These are phyloP conservation scores for Poecilia picta DNA, from an alignment of 2,797 vertebrate genomes.

Conservation along the genomic window DNA sequence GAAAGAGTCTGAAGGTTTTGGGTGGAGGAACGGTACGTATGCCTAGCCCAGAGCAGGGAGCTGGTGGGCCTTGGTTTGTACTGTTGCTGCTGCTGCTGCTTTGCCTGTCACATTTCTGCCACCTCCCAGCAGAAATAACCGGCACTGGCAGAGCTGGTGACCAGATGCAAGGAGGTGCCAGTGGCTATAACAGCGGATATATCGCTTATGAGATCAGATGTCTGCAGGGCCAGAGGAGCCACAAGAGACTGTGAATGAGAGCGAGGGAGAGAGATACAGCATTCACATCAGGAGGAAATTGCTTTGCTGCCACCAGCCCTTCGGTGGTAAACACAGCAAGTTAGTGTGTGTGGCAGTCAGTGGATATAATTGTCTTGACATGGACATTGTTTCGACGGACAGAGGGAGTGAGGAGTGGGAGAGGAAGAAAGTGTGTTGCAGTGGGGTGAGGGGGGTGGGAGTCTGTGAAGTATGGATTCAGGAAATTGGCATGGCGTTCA, in stretches of 20 bases:
- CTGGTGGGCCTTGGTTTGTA: slow-evolving; percentile 48
- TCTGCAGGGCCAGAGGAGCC: slow-evolving; percentile 73
- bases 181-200: slow-evolving; percentile 81
- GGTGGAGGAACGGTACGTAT: slow-evolving; percentile 56
- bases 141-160: slow-evolving; percentile 77
- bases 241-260: slow-evolving; percentile 70
- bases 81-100: slow-evolving; percentile 49
- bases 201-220: slow-evolving; percentile 84
- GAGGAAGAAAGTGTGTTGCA: slow-evolving; percentile 51
- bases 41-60: slow-evolving; percentile 44
- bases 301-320: slow-evolving; percentile 79
- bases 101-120: slow-evolving; percentile 68
- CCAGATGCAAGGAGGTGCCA: slow-evolving; percentile 78
- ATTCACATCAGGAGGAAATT: slow-evolving; percentile 79
- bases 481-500: slow-evolving; percentile 84
- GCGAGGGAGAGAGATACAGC: slow-evolving; percentile 60
- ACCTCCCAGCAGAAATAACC: slow-evolving; percentile 80
- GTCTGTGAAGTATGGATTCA: slow-evolving; percentile 81
- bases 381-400: slow-evolving; percentile 82
- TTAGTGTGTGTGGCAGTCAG: slow-evolving; percentile 76
- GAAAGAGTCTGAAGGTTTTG: slow-evolving; percentile 53
- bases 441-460: slow-evolving; percentile 21
- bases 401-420: slow-evolving; percentile 68
- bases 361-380: slow-evolving; percentile 81
- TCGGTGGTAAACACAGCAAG: slow-evolving; percentile 77